A percentile compares a stretch with the other conserved stretches of the same genome.
Evolutionary conservation across 2,797 vertebrate genomes (phyloP).

Genomic region (Sebastes dallii): DNA sequence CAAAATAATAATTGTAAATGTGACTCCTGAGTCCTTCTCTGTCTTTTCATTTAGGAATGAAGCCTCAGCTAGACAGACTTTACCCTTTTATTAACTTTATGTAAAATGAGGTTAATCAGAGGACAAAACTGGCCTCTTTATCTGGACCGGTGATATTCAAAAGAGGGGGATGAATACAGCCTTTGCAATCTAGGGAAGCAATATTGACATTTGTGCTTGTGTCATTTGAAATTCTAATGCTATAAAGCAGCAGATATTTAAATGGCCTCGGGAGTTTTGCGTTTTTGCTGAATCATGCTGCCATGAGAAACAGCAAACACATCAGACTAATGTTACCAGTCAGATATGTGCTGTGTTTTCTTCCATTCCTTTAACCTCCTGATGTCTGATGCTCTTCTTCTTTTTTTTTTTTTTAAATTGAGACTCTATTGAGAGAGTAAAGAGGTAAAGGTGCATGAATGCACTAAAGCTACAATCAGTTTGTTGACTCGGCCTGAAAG

Average conservation of each 20-base stretch:
- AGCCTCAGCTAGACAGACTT: neutral
- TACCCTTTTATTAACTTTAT: neutral
- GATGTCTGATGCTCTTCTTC: neutral
- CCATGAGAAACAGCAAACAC: neutral
- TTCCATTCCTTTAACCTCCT: neutral
- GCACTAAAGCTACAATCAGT: neutral
- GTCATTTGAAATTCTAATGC: slow-evolving; percentile 36
- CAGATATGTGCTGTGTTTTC: neutral
- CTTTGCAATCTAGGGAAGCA: neutral
- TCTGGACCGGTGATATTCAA: slow-evolving; percentile 30
- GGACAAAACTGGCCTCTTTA: neutral
- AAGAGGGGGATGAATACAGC: slow-evolving; percentile 10
- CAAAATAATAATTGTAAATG: neutral
- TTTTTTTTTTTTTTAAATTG: neutral
- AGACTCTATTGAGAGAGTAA: neutral
- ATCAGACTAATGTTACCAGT: neutral
- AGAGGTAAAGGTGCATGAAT: neutral
- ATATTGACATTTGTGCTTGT: slow-evolving; percentile 13
- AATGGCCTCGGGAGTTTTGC: neutral
- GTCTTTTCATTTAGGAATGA: neutral
- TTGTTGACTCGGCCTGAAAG: neutral
- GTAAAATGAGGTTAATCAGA: slow-evolving; percentile 23
- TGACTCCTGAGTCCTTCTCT: neutral
- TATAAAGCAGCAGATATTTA: slow-evolving; percentile 30
- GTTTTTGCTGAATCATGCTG: slow-evolving; percentile 50